Conservation (phyloP, 2,113 vertebrate genomes). For the Glaucidium brasilianum region DNA sequence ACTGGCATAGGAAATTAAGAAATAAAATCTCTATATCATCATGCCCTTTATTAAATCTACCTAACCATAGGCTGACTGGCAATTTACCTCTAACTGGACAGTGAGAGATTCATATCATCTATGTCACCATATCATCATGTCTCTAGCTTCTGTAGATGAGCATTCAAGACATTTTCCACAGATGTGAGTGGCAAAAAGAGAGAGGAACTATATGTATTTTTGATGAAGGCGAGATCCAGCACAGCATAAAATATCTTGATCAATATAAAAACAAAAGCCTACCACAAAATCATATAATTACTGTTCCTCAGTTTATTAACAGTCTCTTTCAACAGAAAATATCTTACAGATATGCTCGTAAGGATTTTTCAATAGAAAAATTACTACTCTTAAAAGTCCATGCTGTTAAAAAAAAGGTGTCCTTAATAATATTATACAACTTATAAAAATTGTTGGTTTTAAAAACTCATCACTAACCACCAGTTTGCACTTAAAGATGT, state of each 20-base stretch:
- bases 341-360: background rate
- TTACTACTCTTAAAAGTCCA: background rate
- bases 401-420: background rate
- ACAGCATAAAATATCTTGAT: background rate
- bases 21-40: conserved; percentile 6
- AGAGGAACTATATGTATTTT: background rate
- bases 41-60: conserved; percentile 12
- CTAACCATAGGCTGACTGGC: conserved; percentile 4
- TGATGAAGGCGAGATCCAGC: background rate
- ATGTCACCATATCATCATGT: conserved; percentile 6
- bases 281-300: background rate
- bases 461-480: background rate
- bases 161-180: background rate
- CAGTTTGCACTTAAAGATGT: background rate
- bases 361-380: background rate
- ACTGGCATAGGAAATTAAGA: conserved; percentile 50
- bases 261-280: background rate
- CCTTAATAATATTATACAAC: background rate
- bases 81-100: conserved; percentile 52
- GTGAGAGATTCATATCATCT: conserved; percentile 43
- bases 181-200: background rate
- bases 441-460: background rate
- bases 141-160: background rate
- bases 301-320: background rate
- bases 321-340: background rate